phyloP scores from a whole-genome alignment of 2,888 invertebrate species.

The Crossocerus cetratus region DNA sequence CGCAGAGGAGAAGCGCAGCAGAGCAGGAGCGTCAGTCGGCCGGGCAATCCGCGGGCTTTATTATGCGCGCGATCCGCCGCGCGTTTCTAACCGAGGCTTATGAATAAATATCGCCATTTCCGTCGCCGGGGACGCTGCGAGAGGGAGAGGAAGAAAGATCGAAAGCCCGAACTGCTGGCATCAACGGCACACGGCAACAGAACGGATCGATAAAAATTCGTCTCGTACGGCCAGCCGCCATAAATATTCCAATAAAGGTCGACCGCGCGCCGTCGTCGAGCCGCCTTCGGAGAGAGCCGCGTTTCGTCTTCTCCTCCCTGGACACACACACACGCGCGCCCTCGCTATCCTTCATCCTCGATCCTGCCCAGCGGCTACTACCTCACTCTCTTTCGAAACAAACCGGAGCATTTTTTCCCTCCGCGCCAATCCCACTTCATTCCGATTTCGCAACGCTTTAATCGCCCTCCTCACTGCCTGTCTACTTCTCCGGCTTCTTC shows the following conservation, averaged over 20 bases:
- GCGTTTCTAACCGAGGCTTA: slow-evolving; percentile 58
- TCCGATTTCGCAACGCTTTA: too few relatives aligned
- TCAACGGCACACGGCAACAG: slow-evolving; percentile 59
- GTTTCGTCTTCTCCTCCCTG: slow-evolving; percentile 51
- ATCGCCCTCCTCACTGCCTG: too few relatives aligned
- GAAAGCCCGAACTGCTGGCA: slow-evolving; percentile 52
- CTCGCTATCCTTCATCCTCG: slow-evolving; percentile 14
- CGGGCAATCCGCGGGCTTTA: slow-evolving; percentile 66
- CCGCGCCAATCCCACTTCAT: too few relatives aligned
- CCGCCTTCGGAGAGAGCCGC: slow-evolving; percentile 38
- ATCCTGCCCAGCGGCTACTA: too few relatives aligned
- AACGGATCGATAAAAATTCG: slow-evolving; percentile 74
- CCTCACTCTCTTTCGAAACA: too few relatives aligned
- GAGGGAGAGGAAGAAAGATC: slow-evolving; percentile 50
- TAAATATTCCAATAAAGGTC: slow-evolving; percentile 72
- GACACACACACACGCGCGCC: slow-evolving; percentile 1
- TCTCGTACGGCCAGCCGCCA: slow-evolving; percentile 59
- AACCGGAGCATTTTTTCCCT: too few relatives aligned
- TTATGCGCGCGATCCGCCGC: slow-evolving; percentile 55
- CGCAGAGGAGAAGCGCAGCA: not conserved
- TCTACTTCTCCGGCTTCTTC: too few relatives aligned
- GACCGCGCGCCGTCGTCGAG: slow-evolving; percentile 57
- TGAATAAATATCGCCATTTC: slow-evolving; percentile 72
- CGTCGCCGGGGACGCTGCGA: slow-evolving; percentile 34
- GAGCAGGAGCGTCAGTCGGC: slow-evolving; percentile 62